These are phyloP conservation scores for Palythoa grandiflora DNA, from an alignment of 92 coral and sea anemone genomes.

Conservation along the genomic window DNA sequence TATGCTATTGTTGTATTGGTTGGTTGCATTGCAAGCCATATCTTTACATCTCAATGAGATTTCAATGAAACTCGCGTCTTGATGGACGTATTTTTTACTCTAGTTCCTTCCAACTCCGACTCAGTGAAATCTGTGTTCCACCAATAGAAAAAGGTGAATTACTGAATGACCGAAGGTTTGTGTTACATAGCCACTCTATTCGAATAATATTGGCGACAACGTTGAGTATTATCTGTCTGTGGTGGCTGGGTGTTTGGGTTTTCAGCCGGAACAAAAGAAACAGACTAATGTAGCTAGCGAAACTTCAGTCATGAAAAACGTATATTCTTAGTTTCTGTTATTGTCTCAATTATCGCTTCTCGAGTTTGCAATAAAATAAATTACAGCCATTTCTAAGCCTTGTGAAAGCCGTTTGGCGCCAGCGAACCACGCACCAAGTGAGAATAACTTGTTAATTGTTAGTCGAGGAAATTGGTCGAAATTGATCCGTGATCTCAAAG, in stretches of 20 bases:
- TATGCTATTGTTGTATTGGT: constrained; percentile 70
- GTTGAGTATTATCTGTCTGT: constrained; percentile 21
- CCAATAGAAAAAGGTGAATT: neutral
- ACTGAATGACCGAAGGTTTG: neutral
- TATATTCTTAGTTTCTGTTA: neutral
- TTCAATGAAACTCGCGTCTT: constrained; percentile 44
- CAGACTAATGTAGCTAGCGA: neutral
- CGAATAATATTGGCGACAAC: constrained; percentile 25
- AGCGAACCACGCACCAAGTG: constrained; percentile 86
- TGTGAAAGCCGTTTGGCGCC: constrained; percentile 77
- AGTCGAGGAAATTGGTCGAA: constrained; percentile 99
- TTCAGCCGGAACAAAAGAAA: constrained; percentile 7
- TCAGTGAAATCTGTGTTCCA: constrained; percentile 17
- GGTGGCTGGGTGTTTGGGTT: constrained; percentile 30
- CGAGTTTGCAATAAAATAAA: constrained; percentile 77
- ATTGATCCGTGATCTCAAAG: constrained; percentile 95
- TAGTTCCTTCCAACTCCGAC: constrained; percentile 10
- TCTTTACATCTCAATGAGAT: constrained; percentile 61
- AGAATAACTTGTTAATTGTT: constrained; percentile 94
- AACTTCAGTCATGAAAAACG: neutral
- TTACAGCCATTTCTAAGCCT: constrained; percentile 66
- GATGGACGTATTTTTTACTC: constrained; percentile 17
- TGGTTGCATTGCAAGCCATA: constrained; percentile 56
- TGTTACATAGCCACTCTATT: constrained; percentile 23
- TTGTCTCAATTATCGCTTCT: constrained; percentile 61